Percentiles rank a stretch among this genome's conserved stretches.
phyloP scores from a whole-genome alignment of 2,888 invertebrate species.

The Amaurobius ferox region DNA sequence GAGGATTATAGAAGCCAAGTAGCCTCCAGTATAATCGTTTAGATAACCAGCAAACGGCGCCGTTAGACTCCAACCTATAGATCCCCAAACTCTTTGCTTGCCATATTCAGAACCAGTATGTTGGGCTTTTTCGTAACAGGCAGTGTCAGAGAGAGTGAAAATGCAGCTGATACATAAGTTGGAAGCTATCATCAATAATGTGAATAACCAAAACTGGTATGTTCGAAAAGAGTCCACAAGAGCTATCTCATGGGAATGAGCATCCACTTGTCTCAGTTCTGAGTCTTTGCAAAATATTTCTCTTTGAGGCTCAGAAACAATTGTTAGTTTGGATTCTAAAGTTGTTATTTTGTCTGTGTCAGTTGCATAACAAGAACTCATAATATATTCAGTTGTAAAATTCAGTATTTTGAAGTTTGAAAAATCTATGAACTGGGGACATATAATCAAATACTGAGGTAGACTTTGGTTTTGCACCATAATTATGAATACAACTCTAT shows the following conservation, averaged over 20 bases:
- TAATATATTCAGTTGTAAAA: background rate
- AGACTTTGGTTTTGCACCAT: background rate
- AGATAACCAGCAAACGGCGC: slow-evolving; percentile 86
- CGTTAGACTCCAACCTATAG: slow-evolving; percentile 89
- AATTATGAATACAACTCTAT: background rate
- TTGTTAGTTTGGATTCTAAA: too few relatives aligned
- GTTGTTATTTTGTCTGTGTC: too few relatives aligned
- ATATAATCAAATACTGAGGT: background rate
- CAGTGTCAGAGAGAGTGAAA: slow-evolving; percentile 91
- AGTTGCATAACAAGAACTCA: background rate
- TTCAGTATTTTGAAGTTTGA: background rate
- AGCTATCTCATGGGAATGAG: too few relatives aligned
- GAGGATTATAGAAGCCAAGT: background rate
- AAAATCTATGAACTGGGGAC: background rate
- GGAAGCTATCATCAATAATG: background rate
- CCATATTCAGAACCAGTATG: slow-evolving; percentile 86
- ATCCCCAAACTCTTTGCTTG: slow-evolving; percentile 90
- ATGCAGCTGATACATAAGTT: slow-evolving; percentile 86
- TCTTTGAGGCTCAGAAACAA: too few relatives aligned
- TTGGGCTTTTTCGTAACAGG: slow-evolving; percentile 91
- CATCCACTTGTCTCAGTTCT: too few relatives aligned
- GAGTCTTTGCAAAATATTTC: too few relatives aligned
- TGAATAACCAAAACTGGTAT: background rate
- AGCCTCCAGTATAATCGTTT: slow-evolving; percentile 81
- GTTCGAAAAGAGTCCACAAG: too few relatives aligned